These are phyloP conservation scores for Panagrolaimus sp. DNA, from an alignment of 1,140 invertebrate genomes.

Conservation along the genomic window DNA sequence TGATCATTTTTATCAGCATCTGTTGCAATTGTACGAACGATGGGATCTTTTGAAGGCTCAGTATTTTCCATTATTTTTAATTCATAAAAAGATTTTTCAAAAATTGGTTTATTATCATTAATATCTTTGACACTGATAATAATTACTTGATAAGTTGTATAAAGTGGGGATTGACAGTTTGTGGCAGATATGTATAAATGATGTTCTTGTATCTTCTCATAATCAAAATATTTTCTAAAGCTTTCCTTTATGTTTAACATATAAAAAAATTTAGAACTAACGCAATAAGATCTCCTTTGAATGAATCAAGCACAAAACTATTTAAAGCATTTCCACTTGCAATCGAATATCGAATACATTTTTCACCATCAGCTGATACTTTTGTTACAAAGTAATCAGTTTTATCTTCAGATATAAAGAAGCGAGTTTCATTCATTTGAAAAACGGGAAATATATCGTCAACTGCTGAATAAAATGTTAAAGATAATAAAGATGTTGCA, in stretches of 20 bases:
- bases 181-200: constrained; percentile 2
- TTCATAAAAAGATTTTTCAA: constrained; percentile 10
- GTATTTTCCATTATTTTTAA: background rate
- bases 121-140: background rate
- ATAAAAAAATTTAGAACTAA: background rate
- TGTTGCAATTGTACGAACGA: background rate
- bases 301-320: background rate
- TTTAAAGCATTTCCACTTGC: background rate
- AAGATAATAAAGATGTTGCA: background rate
- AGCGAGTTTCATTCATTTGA: background rate
- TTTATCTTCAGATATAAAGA: background rate
- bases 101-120: constrained; percentile 11
- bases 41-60: background rate
- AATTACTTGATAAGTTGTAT: background rate
- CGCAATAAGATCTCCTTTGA: constrained; percentile 1
- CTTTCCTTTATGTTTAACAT: background rate
- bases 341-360: background rate
- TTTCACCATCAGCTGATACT: background rate
- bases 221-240: background rate
- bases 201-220: background rate
- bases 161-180: background rate
- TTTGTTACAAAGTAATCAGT: background rate
- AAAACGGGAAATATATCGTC: background rate
- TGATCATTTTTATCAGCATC: background rate
- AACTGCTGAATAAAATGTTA: background rate